A percentile compares a stretch with the other conserved stretches of the same genome.
Conservation (phyloP, 2,797 vertebrate genomes). For the Sciurus carolinensis region DNA sequence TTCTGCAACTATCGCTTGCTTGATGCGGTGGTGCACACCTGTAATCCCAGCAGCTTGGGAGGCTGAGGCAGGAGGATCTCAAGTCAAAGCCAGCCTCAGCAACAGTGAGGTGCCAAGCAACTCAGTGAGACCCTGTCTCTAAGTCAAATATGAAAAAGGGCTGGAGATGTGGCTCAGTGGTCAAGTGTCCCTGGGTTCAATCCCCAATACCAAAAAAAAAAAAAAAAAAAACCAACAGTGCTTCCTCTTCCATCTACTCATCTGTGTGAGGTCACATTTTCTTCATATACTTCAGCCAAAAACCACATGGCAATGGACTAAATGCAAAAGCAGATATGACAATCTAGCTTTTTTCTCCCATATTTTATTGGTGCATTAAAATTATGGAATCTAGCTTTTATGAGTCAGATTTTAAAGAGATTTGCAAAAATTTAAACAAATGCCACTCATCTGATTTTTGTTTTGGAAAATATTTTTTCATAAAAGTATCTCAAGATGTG, state of each 20-base stretch:
- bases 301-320: not conserved
- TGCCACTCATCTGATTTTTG: not conserved
- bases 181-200: too few species aligned
- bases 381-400: not conserved
- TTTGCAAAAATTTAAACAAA: slow-evolving; percentile 38
- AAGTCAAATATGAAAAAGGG: too few species aligned
- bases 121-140: too few species aligned
- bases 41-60: too few species aligned
- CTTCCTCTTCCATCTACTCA: not conserved
- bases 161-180: too few species aligned
- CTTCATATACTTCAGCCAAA: slow-evolving; percentile 5
- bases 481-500: slow-evolving; percentile 15
- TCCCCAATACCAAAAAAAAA: not conserved
- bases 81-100: too few species aligned
- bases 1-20: too few species aligned
- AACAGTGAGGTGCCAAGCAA: too few species aligned
- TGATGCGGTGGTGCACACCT: too few species aligned
- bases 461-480: slow-evolving; percentile 21
- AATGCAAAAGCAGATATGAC: not conserved
- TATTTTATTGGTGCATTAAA: too few species aligned
- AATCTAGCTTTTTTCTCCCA: too few species aligned
- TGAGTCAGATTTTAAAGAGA: slow-evolving; percentile 33
- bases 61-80: too few species aligned
- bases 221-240: not conserved
- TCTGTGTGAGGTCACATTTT: slow-evolving; percentile 28